Base-by-base conservation (phyloP, 2,888 invertebrate species). In the Diaprepes abbreviatus region DNA sequence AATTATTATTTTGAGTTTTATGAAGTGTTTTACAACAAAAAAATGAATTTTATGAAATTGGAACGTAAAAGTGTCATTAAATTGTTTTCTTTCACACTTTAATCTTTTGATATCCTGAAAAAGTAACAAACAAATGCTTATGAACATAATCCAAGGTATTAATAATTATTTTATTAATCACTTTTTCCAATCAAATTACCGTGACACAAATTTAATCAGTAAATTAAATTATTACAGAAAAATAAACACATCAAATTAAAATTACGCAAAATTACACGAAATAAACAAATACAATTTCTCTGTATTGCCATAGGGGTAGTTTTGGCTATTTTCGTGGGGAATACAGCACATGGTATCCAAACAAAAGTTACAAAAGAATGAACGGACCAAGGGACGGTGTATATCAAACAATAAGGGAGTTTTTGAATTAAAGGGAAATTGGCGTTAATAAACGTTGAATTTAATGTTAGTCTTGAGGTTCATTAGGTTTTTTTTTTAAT, bases 251-350 rank as follows among this genome's bases (percentile, higher is more conserved):
- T 66, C 66, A 52, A 38, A 40, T 36, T 33, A 33, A 50, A 50
- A 66, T 59, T 52, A 59, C 59, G 28, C 52, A 63, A 63, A 63
- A 66, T 66, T 50, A 38, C 21, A n/a, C 38, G 43, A 52, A 66
- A 59, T 59, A 58, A 66, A 59, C 66, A 66, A 66, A 66, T 58
- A 58, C n/a, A 50, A 59, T 59, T 66, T 58, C 14, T 12, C 50
- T 28, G 12, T 36, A 19, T 66, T 40, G 59, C 59, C 59, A 58
- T 66, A 57, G 58, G 66, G 66, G 66, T 59, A 66, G 66, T 66
- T 59, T 66, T 50, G 66, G 66, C 43, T 50, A 57, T 48, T 66
- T 66, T 66, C 57, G 59, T 66, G 58, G 66, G 66, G 52, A 66
- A 66, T 36, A 40, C 31, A 40, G 24, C 66, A 66, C 59, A 52